Base-by-base conservation (phyloP, 1,140 invertebrate species). In the Hycleus cichorii region DNA sequence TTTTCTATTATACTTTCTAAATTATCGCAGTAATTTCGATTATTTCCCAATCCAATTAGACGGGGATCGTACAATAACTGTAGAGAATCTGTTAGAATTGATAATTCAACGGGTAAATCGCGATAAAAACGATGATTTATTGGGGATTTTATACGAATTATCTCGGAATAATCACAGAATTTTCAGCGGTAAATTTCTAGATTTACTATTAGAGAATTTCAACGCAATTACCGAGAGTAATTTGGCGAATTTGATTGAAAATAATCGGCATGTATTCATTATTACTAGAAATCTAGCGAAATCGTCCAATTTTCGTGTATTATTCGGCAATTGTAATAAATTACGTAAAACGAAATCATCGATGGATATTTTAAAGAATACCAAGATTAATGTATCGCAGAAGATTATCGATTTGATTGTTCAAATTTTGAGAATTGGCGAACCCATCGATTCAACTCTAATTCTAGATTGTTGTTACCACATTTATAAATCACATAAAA, bases 1-100 rank as follows among this genome's bases (percentile, higher is more conserved):
- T 45, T 59, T 63, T 46, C 26, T 63, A 42, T 24, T 45, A 6
- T 24, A 57, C 44, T 63, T 57, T 39, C 49, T 56, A 38, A 47
- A n/a, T 27, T 53, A 59, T 42, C 38, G 56, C n/a, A 10, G 44
- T 2, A 48, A 49, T 26, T 24, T 48, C 12, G 39, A 45, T 0
- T 43, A 52, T 25, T 49, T 57, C 32, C 45, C 46, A 32, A 32
- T 32, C 1, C 32, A 32, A 32, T 32, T 32, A 2, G 39, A 12
- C 32, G 47, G 57, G 39, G 49, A 47, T 39, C 26, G 2, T 10
- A 18, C 11, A 32, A 32, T 32, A 32, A 32, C 32, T 5, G 7
- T 32, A 42, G 42, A 57, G 3, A 32, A 27, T 10, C 32, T 12
- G 10, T 12, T 60, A 39, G 39, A 43, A 24, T 26, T 43, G 12